Evolutionary conservation across 2,888 invertebrate genomes (phyloP).

Genomic region (Choreutis nemorana): DNA sequence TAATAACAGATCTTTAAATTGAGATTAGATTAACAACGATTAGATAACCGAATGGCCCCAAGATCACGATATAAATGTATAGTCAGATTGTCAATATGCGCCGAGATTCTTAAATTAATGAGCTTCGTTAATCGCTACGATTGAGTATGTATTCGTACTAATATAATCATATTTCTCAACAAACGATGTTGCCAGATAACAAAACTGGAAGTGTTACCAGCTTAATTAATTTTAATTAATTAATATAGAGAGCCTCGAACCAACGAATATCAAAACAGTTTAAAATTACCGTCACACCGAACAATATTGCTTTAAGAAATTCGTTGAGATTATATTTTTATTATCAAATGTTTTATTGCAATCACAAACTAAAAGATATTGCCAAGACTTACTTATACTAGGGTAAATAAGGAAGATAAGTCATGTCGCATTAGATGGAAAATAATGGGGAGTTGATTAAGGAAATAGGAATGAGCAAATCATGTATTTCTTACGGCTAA

Average conservation of each 20-base stretch:
- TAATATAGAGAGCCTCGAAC: conserved; percentile 22
- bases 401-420: conserved; percentile 18
- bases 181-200: neutral
- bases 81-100: conserved; percentile 9
- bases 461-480: conserved; percentile 32
- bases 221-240: no score
- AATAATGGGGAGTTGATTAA: conserved; percentile 19
- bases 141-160: neutral
- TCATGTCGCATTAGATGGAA: conserved; percentile 56
- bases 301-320: conserved; percentile 53
- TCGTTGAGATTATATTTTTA: conserved; percentile 36
- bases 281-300: conserved; percentile 10
- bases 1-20: no score
- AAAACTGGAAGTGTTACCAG: no score
- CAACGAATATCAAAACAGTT: conserved; percentile 3
- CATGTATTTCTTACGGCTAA: conserved; percentile 11
- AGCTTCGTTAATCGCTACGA: no score
- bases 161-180: neutral
- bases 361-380: conserved; percentile 23
- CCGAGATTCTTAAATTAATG: conserved; percentile 4
- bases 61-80: conserved; percentile 42
- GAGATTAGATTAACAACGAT: neutral
- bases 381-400: conserved; percentile 14
- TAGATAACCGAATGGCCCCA: conserved; percentile 31
- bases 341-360: conserved; percentile 12